phyloP scores from a whole-genome alignment of 2,888 invertebrate species.

The Thera britannica region DNA sequence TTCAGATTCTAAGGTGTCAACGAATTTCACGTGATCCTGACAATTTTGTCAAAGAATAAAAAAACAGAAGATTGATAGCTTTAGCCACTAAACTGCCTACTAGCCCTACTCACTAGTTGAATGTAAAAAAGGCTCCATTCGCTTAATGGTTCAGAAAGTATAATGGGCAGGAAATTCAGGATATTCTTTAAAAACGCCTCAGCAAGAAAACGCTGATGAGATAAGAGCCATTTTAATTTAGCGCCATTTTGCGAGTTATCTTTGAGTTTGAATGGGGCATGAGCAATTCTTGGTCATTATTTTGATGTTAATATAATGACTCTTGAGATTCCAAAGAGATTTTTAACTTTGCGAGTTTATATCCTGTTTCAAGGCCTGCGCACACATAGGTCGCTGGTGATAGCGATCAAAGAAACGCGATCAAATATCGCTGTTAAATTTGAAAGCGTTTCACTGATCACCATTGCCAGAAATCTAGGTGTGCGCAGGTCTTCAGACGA shows the following conservation, averaged over 20 bases:
- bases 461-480: too few species aligned
- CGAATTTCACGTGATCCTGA: too few species aligned
- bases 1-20: too few species aligned
- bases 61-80: background rate
- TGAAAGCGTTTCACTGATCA: too few species aligned
- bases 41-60: too few species aligned
- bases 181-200: constrained; percentile 31
- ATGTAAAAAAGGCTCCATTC: constrained; percentile 21
- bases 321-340: background rate
- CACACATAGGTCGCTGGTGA: too few species aligned
- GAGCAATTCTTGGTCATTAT: constrained; percentile 17
- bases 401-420: too few species aligned
- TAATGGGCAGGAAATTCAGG: constrained; percentile 31
- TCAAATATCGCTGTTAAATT: too few species aligned
- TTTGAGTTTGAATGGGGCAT: constrained; percentile 20
- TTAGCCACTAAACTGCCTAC: background rate
- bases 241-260: constrained; percentile 21
- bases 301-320: constrained; percentile 13
- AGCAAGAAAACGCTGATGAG: constrained; percentile 26
- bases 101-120: background rate
- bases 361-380: background rate
- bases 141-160: constrained; percentile 32
- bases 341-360: background rate
- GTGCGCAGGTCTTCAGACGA: too few species aligned
- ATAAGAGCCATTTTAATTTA: constrained; percentile 29